Evolutionary conservation across 2,113 vertebrate genomes (phyloP).

Genomic region (Nesogale talazaci): DNA sequence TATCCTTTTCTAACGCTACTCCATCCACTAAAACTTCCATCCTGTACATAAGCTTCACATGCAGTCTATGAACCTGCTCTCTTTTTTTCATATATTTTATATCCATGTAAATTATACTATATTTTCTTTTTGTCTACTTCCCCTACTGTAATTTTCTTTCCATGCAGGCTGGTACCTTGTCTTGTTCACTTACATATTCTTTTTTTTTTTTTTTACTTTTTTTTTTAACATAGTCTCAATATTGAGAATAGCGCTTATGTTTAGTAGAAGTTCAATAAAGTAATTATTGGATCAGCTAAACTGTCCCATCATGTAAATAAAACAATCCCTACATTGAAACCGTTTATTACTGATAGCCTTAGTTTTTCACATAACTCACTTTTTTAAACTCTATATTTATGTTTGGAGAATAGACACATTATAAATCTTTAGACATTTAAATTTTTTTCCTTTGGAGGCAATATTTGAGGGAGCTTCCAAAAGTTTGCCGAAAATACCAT

Average conservation of each 20-base stretch:
- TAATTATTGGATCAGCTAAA: conserved; percentile 10
- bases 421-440: background rate
- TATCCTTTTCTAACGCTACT: background rate
- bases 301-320: background rate
- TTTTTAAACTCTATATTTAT: background rate
- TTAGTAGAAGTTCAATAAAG: background rate
- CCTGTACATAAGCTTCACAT: background rate
- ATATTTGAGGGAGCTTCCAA: background rate
- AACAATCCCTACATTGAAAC: background rate
- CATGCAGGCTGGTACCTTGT: background rate
- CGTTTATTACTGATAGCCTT: background rate
- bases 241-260: background rate
- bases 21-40: background rate
- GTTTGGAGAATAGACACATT: background rate
- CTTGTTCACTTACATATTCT: background rate
- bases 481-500: no score
- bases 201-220: no score
- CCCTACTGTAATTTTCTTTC: background rate
- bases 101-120: background rate
- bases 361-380: conserved; percentile 18
- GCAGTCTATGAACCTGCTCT: background rate
- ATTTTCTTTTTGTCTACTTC: background rate
- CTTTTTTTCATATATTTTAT: conserved; percentile 16
- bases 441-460: background rate
- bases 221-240: background rate